These are phyloP conservation scores for Chelon auratus DNA, from an alignment of 2,797 vertebrate species.

Conservation along the genomic window DNA sequence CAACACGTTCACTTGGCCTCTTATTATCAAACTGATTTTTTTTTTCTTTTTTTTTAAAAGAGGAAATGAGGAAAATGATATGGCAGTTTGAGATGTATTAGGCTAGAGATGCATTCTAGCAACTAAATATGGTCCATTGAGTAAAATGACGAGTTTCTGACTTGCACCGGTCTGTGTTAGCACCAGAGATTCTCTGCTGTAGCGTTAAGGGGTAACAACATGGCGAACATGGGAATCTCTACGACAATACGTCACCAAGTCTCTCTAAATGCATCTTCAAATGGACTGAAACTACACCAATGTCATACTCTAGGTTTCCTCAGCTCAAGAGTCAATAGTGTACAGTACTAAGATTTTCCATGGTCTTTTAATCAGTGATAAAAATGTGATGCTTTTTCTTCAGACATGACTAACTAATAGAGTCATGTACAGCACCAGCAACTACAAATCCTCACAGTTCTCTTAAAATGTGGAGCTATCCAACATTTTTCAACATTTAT, in stretches of 20 bases:
- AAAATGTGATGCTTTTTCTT: background rate
- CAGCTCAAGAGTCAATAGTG: conserved; percentile 27
- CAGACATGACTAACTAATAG: conserved; percentile 21
- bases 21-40: too few species aligned
- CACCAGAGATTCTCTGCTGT: conserved; percentile 59
- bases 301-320: conserved; percentile 15
- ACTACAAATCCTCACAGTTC: conserved; percentile 16
- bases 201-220: conserved; percentile 14
- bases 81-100: conserved; percentile 10
- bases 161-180: conserved; percentile 39
- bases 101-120: conserved; percentile 10
- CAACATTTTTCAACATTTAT: conserved; percentile 11
- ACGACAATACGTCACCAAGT: conserved; percentile 12
- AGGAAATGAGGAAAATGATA: background rate
- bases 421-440: conserved; percentile 16
- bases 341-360: conserved; percentile 61
- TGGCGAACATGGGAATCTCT: conserved; percentile 14
- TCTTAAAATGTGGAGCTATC: conserved; percentile 8
- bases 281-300: conserved; percentile 14
- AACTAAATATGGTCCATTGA: background rate
- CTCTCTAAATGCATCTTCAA: conserved; percentile 17
- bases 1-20: background rate
- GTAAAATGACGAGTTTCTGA: background rate
- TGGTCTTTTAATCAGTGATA: conserved; percentile 17
- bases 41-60: background rate